phyloP scores from a whole-genome alignment of 2,113 vertebrate species.

The Paedocypris sp. region DNA sequence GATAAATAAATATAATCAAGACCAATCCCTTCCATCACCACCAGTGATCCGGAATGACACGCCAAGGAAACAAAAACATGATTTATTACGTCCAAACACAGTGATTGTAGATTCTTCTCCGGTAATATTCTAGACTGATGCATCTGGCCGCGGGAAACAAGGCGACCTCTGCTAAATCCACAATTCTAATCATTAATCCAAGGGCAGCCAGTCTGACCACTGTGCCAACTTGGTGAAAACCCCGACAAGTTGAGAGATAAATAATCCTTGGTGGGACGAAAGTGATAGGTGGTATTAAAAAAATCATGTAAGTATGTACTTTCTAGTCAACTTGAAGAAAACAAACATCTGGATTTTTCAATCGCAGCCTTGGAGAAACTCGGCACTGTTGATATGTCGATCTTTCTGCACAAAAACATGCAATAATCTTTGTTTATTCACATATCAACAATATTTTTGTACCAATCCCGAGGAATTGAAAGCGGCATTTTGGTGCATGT shows the following conservation, averaged over 20 bases:
- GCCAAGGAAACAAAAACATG: too few relatives aligned
- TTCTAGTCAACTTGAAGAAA: background rate
- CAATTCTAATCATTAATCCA: too few relatives aligned
- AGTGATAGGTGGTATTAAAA: background rate
- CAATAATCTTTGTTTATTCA: background rate
- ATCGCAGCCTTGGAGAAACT: constrained; percentile 37
- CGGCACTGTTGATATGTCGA: background rate
- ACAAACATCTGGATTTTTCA: background rate
- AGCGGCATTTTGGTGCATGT: background rate
- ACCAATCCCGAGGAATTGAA: background rate
- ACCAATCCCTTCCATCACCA: too few relatives aligned
- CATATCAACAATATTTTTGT: too few relatives aligned
- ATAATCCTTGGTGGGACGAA: background rate
- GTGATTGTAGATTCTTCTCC: too few relatives aligned
- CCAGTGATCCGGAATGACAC: too few relatives aligned
- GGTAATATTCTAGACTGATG: too few relatives aligned
- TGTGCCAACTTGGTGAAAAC: background rate
- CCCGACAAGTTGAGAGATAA: background rate
- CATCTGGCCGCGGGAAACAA: too few relatives aligned
- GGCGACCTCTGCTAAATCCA: too few relatives aligned
- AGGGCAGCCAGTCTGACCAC: background rate
- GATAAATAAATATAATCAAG: too few relatives aligned
- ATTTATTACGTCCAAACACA: too few relatives aligned
- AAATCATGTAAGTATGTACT: background rate
- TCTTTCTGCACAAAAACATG: background rate